These are phyloP conservation scores for Canis aureus DNA, from an alignment of 2,113 vertebrate species.

Conservation along the genomic window DNA sequence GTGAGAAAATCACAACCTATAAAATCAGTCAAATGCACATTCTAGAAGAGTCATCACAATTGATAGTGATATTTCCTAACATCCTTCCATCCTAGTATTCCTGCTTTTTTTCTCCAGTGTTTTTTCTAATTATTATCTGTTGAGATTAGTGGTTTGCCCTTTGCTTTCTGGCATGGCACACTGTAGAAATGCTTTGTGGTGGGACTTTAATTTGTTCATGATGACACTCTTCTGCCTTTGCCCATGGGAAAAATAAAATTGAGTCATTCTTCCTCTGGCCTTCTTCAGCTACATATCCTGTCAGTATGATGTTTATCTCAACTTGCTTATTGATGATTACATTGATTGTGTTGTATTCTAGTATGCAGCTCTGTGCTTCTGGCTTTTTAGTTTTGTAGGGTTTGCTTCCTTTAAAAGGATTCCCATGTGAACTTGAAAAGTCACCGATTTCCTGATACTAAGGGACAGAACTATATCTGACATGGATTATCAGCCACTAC, in stretches of 20 bases:
- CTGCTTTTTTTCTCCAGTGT: constrained; percentile 20
- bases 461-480: not conserved
- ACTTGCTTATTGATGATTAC: constrained; percentile 80
- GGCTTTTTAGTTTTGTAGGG: constrained; percentile 77
- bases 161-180: constrained; percentile 77
- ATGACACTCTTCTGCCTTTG: constrained; percentile 82
- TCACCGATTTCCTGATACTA: constrained; percentile 39
- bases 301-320: constrained; percentile 81
- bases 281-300: constrained; percentile 66
- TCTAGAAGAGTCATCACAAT: constrained; percentile 63
- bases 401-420: constrained; percentile 78
- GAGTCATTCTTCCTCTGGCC: constrained; percentile 83
- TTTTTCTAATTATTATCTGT: constrained; percentile 57
- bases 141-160: constrained; percentile 73
- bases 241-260: constrained; percentile 83
- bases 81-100: constrained; percentile 35
- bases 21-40: constrained; percentile 69
- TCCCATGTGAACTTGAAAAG: constrained; percentile 9
- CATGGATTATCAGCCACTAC: constrained; percentile 8
- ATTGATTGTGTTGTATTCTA: constrained; percentile 84
- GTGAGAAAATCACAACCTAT: constrained; percentile 75
- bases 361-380: constrained; percentile 70
- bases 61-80: constrained; percentile 64
- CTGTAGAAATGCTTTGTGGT: constrained; percentile 77
- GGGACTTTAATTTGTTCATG: constrained; percentile 77